phyloP scores from a whole-genome alignment of 2,797 vertebrate genomes.

The Gymnoscopelus braueri region DNA sequence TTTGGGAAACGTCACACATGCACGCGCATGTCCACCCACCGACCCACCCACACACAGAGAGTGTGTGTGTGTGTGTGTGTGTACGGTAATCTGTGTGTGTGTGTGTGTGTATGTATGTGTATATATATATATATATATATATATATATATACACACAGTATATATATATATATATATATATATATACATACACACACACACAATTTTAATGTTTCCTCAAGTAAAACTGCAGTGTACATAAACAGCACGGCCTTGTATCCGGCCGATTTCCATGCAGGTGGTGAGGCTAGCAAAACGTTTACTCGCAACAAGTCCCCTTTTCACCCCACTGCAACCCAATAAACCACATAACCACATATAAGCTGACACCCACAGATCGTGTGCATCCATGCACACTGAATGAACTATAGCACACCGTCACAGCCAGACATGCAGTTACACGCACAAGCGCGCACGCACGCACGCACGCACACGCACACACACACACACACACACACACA shows the following conservation, averaged over 20 bases:
- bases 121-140: no score
- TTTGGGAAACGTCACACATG: slow-evolving; percentile 14
- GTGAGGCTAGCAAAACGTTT: slow-evolving; percentile 39
- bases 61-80: no score
- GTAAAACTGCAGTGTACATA: slow-evolving; percentile 53
- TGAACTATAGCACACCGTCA: no score
- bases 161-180: no score
- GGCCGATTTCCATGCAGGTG: slow-evolving; percentile 28
- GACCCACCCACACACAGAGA: slow-evolving; percentile 1
- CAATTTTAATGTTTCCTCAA: slow-evolving; percentile 37
- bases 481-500: slow-evolving; percentile 21
- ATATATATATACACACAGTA: neutral
- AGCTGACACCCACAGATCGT: no score
- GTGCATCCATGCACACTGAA: no score
- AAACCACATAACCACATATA: slow-evolving; percentile 31
- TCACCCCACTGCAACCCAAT: slow-evolving; percentile 42
- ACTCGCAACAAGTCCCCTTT: neutral
- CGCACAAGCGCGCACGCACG: no score
- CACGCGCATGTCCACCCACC: slow-evolving; percentile 20
- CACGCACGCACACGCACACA: neutral
- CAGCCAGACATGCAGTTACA: no score
- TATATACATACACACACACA: neutral
- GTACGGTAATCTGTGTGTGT: no score
- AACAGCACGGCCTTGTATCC: slow-evolving; percentile 40
- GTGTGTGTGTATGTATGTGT: no score